Conservation (phyloP, 1,140 invertebrate species). For the Bilobella aurantiaca region DNA sequence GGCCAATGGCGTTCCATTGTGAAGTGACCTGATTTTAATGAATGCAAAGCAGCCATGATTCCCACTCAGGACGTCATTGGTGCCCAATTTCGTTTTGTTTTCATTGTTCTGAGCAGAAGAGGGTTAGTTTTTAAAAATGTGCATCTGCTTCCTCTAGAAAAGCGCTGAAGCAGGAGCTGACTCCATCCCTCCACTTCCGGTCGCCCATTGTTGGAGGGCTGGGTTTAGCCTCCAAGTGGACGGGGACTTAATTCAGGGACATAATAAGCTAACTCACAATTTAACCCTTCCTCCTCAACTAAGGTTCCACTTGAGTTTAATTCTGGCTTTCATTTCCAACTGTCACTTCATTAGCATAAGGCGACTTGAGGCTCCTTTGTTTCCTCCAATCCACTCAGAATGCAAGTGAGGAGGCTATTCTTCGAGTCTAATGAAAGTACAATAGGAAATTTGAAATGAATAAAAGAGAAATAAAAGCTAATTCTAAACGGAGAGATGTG, state of each 20-base stretch:
- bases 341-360: constrained; percentile 6
- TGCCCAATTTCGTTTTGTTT: neutral
- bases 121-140: too few relatives aligned
- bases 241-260: neutral
- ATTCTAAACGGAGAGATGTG: too few relatives aligned
- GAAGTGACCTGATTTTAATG: too few relatives aligned
- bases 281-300: neutral
- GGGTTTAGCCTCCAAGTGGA: neutral
- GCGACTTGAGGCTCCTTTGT: neutral
- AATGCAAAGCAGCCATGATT: neutral
- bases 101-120: neutral
- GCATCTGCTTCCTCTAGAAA: neutral
- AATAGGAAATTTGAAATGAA: neutral
- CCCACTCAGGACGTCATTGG: neutral
- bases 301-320: neutral
- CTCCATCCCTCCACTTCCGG: neutral
- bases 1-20: too few relatives aligned
- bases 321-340: neutral
- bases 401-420: neutral
- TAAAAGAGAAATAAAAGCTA: too few relatives aligned
- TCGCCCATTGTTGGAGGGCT: neutral
- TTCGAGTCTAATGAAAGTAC: neutral
- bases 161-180: too few relatives aligned
- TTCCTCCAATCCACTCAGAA: neutral
- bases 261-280: neutral